These are phyloP conservation scores for Cyclophora albipunctata DNA, from an alignment of 2,888 invertebrate species.

Conservation along the genomic window DNA sequence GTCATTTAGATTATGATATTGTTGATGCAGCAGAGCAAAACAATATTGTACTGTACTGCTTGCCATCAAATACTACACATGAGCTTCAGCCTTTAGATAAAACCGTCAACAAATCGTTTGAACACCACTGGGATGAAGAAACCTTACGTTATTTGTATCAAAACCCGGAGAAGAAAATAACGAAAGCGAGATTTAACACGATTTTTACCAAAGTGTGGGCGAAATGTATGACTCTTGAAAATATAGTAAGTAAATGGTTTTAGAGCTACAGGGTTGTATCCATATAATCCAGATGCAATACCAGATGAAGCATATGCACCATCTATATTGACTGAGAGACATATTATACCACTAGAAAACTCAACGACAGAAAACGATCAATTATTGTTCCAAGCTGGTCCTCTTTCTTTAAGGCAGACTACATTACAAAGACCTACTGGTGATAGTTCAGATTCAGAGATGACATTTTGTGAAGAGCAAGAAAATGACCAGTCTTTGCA, in stretches of 20 bases:
- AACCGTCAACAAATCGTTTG: conserved; percentile 17
- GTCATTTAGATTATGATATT: conserved; percentile 14
- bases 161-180: background rate
- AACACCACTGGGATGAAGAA: conserved; percentile 11
- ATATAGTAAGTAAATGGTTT: conserved; percentile 3
- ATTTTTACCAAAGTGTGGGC: background rate
- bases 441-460: background rate
- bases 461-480: conserved; percentile 1
- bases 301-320: conserved; percentile 2
- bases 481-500: conserved; percentile 4
- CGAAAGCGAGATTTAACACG: background rate
- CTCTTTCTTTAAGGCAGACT: background rate
- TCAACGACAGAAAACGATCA: too few species aligned
- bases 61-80: conserved; percentile 17
- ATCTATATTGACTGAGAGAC: conserved; percentile 1
- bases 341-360: too few species aligned
- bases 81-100: conserved; percentile 19
- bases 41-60: conserved; percentile 12
- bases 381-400: background rate
- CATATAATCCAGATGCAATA: conserved; percentile 1
- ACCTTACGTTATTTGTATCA: background rate
- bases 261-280: conserved; percentile 1
- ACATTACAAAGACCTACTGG: background rate
- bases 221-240: background rate
- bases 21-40: conserved; percentile 15